Base-by-base conservation (phyloP, 30 jellyfish, hydroid and myxozoan genomes). In the Pelagia noctiluca region DNA sequence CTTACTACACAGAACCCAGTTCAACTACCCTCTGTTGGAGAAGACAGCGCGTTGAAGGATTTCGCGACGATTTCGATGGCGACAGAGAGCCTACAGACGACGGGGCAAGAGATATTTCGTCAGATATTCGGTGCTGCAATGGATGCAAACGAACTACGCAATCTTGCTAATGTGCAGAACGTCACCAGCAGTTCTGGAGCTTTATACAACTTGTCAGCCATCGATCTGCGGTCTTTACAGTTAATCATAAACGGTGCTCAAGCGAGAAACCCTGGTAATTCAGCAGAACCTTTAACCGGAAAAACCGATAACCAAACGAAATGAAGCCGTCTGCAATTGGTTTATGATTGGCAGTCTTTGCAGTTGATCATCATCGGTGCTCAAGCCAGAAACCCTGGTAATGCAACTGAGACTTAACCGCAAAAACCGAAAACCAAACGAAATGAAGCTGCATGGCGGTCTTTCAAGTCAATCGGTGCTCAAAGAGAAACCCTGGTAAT, bases 51-150 rank as follows among this genome's bases (percentile, higher is more conserved):
- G 11, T 38, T 79, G 63, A 79, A 79, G 29, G 89, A 79, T 35
- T 64, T 79, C 67, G 89, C 89, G 30, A 79, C 89, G 8, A 61
- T 79, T n/a, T 53, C 89, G 11, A 79, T 78, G n/a, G 71, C 84
- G 1, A 47, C 52, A 0, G 90, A 80, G 34, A 77, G 71, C 80
- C 50, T 65, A 21, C 90, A 65, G 49, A 52, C 79, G 7, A 76
- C 76, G 47, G 79, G 77, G 11, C 90, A 66, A 16, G 90, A 64
- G 21, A 42, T 77, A 82, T 31, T 66, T 16, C 68, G 90, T 34
- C 90, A 80, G 23, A 48, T 80, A 2, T 65, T 80, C 60, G 90
- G 84, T 21, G 71, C 90, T 2, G 61, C 82, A 2, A 12, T 63
- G 33, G 90, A 80, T 50, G 66, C 53, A 34, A 64, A 4, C 19